Conservation (phyloP, 2,888 invertebrate genomes). For the Lasioglossum figueresi region DNA sequence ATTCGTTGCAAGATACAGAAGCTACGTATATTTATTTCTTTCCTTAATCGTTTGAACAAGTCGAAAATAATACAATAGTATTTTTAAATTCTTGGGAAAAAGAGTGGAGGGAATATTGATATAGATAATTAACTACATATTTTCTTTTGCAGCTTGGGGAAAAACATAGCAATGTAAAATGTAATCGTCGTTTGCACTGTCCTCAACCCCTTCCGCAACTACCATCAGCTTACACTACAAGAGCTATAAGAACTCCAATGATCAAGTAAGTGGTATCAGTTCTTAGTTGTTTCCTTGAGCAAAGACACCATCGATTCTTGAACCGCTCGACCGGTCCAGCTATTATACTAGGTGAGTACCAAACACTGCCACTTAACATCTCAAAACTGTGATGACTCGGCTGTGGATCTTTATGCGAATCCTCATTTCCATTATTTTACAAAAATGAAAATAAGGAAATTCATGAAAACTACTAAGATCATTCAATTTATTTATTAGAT, state of each 20-base stretch:
- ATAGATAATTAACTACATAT: not conserved
- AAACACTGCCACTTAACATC: conserved; percentile 6
- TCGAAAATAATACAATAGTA: not conserved
- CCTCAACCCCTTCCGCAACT: conserved; percentile 77
- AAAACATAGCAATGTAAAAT: conserved; percentile 21
- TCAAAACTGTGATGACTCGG: not conserved
- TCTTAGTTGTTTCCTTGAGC: conserved; percentile 78
- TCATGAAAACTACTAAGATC: not conserved
- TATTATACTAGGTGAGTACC: conserved; percentile 27
- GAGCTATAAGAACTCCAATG: conserved; percentile 81
- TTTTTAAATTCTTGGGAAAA: not conserved
- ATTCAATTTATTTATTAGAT: not conserved
- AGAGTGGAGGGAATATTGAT: not conserved
- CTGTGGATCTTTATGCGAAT: not conserved
- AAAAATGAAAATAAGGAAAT: not conserved
- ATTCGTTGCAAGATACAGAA: not conserved
- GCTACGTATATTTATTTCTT: not conserved
- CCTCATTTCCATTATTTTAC: not conserved
- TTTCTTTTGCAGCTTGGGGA: conserved; percentile 15
- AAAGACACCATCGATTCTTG: conserved; percentile 76
- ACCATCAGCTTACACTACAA: conserved; percentile 75
- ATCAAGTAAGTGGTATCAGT: conserved; percentile 80
- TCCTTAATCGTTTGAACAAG: not conserved
- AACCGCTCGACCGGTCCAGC: conserved; percentile 28
- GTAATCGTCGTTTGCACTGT: conserved; percentile 44